These are phyloP conservation scores for Acanthochromis polyacanthus DNA, from an alignment of 2,113 vertebrate species.

Conservation along the genomic window DNA sequence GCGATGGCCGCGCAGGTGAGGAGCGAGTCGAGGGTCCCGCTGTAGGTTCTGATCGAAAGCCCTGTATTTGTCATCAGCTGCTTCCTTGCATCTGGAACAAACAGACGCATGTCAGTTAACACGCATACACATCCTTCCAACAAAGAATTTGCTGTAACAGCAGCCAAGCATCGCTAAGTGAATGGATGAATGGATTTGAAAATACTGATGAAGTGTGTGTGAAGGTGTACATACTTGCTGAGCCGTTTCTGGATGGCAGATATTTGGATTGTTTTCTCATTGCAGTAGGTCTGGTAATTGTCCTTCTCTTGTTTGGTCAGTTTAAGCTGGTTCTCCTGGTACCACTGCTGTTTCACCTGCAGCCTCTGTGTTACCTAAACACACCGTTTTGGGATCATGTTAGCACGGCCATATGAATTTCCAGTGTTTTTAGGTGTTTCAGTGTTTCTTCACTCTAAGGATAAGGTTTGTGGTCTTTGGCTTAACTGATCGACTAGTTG, in stretches of 20 bases:
- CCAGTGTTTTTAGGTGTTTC: no score
- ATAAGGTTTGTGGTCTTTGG: no score
- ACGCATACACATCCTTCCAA: no score
- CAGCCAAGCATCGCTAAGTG: no score
- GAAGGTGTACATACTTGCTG: conserved; percentile 14
- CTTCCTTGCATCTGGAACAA: conserved; percentile 40
- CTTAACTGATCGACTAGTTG: no score
- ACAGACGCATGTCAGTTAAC: neutral
- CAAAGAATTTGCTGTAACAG: no score
- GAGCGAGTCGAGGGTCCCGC: conserved; percentile 34
- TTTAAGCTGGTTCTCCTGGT: conserved; percentile 81
- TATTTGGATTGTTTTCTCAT: conserved; percentile 69
- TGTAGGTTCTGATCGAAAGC: conserved; percentile 24
- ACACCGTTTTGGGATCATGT: neutral
- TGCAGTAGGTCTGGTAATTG: conserved; percentile 76
- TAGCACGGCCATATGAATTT: neutral
- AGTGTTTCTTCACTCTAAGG: no score
- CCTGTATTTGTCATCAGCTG: conserved; percentile 13
- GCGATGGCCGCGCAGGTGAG: conserved; percentile 21
- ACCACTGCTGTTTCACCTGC: conserved; percentile 85
- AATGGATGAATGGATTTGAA: no score
- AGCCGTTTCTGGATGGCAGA: conserved; percentile 29
- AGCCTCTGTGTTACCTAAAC: conserved; percentile 81
- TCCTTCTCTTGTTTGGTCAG: conserved; percentile 76
- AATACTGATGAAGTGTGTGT: neutral